A percentile compares a stretch with the other conserved stretches of the same genome.
phyloP scores from a whole-genome alignment of 2,113 vertebrate genomes.

The Brienomyrus brachyistius region DNA sequence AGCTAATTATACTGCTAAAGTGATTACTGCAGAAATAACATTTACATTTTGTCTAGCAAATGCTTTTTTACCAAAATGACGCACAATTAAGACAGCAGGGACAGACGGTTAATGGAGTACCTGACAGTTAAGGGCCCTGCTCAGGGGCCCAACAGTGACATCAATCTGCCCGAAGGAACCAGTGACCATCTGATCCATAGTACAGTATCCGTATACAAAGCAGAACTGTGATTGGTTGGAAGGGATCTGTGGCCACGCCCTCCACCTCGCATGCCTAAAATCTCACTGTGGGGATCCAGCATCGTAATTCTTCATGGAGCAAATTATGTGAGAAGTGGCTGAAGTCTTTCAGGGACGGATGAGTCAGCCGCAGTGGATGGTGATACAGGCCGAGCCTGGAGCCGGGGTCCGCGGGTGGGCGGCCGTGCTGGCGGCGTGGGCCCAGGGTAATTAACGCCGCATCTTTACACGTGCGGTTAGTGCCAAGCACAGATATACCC shows the following conservation, averaged over 20 bases:
- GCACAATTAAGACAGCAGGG: background rate
- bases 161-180: background rate
- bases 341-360: background rate
- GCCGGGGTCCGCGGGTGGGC: background rate
- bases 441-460: background rate
- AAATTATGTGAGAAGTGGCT: background rate
- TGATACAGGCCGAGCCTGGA: background rate
- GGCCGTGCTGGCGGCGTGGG: background rate
- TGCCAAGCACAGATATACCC: constrained; percentile 1
- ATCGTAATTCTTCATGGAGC: background rate
- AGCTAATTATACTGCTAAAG: background rate
- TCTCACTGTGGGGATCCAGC: background rate
- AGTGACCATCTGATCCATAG: background rate
- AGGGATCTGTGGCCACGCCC: background rate
- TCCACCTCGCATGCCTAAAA: background rate
- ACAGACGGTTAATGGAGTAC: background rate
- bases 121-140: background rate
- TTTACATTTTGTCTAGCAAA: background rate
- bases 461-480: background rate
- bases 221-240: background rate
- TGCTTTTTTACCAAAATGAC: background rate
- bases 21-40: background rate
- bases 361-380: background rate
- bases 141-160: background rate
- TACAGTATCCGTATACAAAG: background rate